A percentile compares a stretch with the other conserved stretches of the same genome.
phyloP scores from a whole-genome alignment of 2,888 invertebrate genomes.

The Hydraecia micacea region DNA sequence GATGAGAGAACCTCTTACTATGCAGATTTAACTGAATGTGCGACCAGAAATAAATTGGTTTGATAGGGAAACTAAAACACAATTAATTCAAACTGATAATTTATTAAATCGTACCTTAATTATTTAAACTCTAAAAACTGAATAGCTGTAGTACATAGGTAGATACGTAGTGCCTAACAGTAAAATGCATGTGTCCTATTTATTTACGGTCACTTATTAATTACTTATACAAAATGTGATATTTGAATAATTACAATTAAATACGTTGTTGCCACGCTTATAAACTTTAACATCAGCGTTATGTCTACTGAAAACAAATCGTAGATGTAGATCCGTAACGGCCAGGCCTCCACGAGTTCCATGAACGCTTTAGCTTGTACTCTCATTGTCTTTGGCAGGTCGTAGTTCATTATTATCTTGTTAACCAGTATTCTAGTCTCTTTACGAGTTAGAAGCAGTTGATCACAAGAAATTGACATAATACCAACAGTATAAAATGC shows the following conservation, averaged over 20 bases:
- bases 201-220: neutral
- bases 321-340: constrained; percentile 75
- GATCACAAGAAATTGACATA: constrained; percentile 77
- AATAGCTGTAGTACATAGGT: neutral
- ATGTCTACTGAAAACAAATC: constrained; percentile 83
- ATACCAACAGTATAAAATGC: constrained; percentile 71
- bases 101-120: neutral
- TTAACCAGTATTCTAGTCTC: constrained; percentile 77
- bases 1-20: neutral
- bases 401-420: constrained; percentile 81
- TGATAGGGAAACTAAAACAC: neutral
- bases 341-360: constrained; percentile 81
- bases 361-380: constrained; percentile 82
- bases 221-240: constrained; percentile 74
- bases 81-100: neutral
- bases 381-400: constrained; percentile 76
- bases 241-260: constrained; percentile 83
- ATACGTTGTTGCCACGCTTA: constrained; percentile 82
- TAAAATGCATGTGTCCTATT: neutral
- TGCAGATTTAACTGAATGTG: neutral
- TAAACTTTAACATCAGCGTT: constrained; percentile 81
- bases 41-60: neutral
- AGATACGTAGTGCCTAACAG: neutral
- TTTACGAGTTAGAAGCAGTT: constrained; percentile 71
- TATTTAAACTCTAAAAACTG: neutral